Conservation (phyloP, 64 coral and sea anemone genomes). For the Anthopleura sola region DNA sequence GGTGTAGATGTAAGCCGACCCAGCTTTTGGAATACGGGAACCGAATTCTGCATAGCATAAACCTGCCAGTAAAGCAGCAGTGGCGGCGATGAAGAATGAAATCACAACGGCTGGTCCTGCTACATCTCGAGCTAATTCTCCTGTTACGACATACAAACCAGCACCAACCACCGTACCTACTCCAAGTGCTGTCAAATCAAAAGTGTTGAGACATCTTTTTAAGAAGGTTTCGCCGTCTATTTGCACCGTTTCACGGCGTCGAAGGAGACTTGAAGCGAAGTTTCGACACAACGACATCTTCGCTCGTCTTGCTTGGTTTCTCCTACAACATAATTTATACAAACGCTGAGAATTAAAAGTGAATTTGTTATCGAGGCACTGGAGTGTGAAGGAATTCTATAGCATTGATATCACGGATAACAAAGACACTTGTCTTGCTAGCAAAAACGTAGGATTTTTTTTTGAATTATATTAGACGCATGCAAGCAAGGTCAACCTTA, state of each 20-base stretch:
- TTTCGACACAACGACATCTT: slow-evolving; percentile 22
- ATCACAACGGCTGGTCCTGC: slow-evolving; percentile 72
- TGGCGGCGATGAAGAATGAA: slow-evolving; percentile 61
- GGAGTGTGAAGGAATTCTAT: neutral
- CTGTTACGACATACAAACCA: slow-evolving; percentile 70
- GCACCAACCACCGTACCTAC: slow-evolving; percentile 64
- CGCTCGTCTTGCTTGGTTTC: neutral
- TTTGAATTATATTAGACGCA: too few species aligned
- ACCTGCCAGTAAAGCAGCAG: slow-evolving; percentile 55
- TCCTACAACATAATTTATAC: neutral
- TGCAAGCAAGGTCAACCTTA: too few species aligned
- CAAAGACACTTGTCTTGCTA: too few species aligned
- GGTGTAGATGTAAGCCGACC: slow-evolving; percentile 74
- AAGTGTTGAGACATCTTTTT: slow-evolving; percentile 53
- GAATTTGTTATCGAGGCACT: neutral
- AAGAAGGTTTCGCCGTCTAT: slow-evolving; percentile 11
- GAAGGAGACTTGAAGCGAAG: slow-evolving; percentile 7
- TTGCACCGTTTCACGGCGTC: neutral
- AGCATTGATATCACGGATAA: too few species aligned
- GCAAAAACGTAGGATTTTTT: too few species aligned
- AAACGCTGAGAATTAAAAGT: neutral
- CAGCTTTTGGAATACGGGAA: slow-evolving; percentile 75
- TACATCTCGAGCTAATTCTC: slow-evolving; percentile 63
- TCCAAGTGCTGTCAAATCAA: slow-evolving; percentile 66
- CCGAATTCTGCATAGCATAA: slow-evolving; percentile 83